A percentile compares a stretch with the other conserved stretches of the same genome.
Conservation (phyloP, 2,888 invertebrate species). For the Euclidia mi region DNA sequence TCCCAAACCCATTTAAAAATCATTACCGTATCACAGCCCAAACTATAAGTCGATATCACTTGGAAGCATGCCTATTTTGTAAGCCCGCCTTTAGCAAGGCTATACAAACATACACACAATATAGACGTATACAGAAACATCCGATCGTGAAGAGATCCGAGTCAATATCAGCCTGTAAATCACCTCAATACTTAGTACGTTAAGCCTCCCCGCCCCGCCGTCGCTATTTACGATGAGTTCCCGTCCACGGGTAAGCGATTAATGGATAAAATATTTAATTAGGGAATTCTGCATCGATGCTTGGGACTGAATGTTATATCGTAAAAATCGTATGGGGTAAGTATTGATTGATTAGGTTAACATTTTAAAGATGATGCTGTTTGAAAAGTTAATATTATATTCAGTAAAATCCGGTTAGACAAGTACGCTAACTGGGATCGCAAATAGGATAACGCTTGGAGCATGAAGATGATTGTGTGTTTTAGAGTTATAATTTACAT, state of each 20-base stretch:
- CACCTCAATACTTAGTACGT: slow-evolving; percentile 52
- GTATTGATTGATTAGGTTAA: no score
- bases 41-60: slow-evolving; percentile 28
- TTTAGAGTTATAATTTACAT: no score
- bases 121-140: slow-evolving; percentile 7
- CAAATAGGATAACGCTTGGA: no score
- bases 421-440: no score
- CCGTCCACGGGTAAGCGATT: slow-evolving; percentile 12
- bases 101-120: neutral
- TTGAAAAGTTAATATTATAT: no score
- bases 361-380: no score
- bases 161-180: slow-evolving; percentile 49
- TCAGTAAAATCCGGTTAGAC: no score
- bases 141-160: slow-evolving; percentile 19
- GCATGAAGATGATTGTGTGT: no score
- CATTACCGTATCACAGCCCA: slow-evolving; percentile 36
- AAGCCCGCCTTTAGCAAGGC: neutral
- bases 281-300: neutral
- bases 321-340: neutral
- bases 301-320: neutral
- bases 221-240: slow-evolving; percentile 37
- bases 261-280: slow-evolving; percentile 50
- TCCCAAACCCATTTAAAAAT: slow-evolving; percentile 39
- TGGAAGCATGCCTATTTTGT: slow-evolving; percentile 45
- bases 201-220: slow-evolving; percentile 32